Evolutionary conservation across 2,797 vertebrate genomes (phyloP).

Genomic region (Sebastes vulpes): DNA sequence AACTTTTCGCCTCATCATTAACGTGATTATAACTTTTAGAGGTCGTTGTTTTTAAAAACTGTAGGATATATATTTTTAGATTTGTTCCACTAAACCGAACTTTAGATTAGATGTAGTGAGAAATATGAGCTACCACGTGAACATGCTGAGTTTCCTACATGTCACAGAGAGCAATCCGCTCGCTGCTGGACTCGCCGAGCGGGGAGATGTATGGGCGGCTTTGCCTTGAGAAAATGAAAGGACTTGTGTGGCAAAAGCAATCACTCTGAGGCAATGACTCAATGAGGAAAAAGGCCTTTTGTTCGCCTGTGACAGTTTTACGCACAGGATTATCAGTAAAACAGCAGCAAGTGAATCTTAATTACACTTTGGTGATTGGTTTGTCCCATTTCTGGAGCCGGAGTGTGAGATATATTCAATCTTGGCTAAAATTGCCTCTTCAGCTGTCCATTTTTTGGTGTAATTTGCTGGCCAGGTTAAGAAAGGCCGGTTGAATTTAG

Average conservation of each 20-base stretch:
- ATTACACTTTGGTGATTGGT: constrained; percentile 74
- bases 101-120: constrained; percentile 11
- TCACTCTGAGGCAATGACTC: constrained; percentile 66
- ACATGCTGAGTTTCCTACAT: constrained; percentile 45
- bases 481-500: constrained; percentile 9
- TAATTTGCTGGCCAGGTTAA: constrained; percentile 37
- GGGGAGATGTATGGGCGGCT: constrained; percentile 42
- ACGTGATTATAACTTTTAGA: not conserved
- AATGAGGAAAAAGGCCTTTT: constrained; percentile 63
- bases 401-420: constrained; percentile 48
- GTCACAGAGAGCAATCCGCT: constrained; percentile 43
- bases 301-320: constrained; percentile 73
- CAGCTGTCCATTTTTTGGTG: constrained; percentile 16
- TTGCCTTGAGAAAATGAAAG: constrained; percentile 65
- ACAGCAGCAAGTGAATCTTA: constrained; percentile 78
- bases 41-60: not conserved
- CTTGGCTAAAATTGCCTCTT: constrained; percentile 39
- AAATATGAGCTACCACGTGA: constrained; percentile 20
- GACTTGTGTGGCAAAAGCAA: constrained; percentile 64
- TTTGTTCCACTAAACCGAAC: not conserved
- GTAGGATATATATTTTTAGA: not conserved
- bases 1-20: not conserved
- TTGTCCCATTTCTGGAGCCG: constrained; percentile 37
- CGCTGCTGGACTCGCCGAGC: constrained; percentile 26
- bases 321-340: constrained; percentile 75